phyloP scores from a whole-genome alignment of 2,888 invertebrate genomes.

The Bruchidius siliquastri region DNA sequence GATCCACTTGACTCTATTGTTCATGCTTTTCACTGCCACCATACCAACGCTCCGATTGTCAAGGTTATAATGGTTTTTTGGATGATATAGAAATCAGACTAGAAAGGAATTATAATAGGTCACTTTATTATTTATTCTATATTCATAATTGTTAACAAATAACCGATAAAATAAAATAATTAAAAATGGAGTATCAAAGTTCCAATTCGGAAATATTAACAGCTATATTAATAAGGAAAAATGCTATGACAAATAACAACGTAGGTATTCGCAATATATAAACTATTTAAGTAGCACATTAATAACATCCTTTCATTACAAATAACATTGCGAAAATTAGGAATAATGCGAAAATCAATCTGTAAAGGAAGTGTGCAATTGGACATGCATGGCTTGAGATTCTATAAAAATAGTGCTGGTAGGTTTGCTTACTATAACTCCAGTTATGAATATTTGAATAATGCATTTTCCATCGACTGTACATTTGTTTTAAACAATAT shows the following conservation, averaged over 20 bases:
- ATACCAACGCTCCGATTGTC: too few species aligned
- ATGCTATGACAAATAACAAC: conserved; percentile 32
- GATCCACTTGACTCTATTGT: too few species aligned
- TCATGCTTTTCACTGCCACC: too few species aligned
- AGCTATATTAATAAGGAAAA: conserved; percentile 33
- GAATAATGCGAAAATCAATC: conserved; percentile 5
- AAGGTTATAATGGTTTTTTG: too few species aligned
- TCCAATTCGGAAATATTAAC: conserved; percentile 29
- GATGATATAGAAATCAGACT: neutral
- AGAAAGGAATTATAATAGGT: conserved; percentile 9
- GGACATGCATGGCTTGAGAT: neutral
- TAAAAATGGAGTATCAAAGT: conserved; percentile 25
- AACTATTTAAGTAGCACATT: conserved; percentile 38
- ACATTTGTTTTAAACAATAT: too few species aligned
- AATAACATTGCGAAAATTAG: conserved; percentile 21
- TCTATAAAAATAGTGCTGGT: neutral
- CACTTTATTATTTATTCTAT: conserved; percentile 34
- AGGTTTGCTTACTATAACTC: neutral
- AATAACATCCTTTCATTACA: conserved; percentile 28
- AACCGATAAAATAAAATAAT: conserved; percentile 34
- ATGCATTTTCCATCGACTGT: too few species aligned
- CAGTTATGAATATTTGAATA: too few species aligned
- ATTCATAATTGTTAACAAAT: conserved; percentile 35
- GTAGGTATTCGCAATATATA: conserved; percentile 31
- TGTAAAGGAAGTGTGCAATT: conserved; percentile 5